Evolutionary conservation across 2,113 vertebrate species (phyloP), one percentile per base, ranked within the genome.

Genomic region (Lophura nycthemera): DNA sequence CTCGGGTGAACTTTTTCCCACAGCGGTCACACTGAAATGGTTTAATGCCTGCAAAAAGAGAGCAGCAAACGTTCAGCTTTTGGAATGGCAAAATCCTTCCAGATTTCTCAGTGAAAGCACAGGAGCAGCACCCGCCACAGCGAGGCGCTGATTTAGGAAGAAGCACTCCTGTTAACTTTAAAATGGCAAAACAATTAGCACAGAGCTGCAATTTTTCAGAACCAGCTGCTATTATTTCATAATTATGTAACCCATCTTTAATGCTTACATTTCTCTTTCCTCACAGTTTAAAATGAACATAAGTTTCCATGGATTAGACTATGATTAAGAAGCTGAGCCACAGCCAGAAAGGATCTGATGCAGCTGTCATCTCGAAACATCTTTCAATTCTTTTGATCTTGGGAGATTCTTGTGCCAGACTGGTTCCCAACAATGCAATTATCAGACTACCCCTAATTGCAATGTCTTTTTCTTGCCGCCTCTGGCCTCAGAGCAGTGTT

Each of bases 1-100:
- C 99, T 97, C 99, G 98, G 98, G 99, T 99, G 98, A 99, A 99
- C 98, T 99, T 99, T 99, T 99, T 99, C 98, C 99, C 99, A 98
- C 99, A 99, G 98, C 99, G 99, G 98, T 99, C 99, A 95, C 99
- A 99, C 98, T 99, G 99, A 99, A 99, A 99, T 96, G 99, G 99
- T 99, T 99, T 99, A 99, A 99, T 99, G 98, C 99, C 99, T 99
- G 96, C 1, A 72, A 77, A 87, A 64, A 96, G 72, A 80, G 77
- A 89, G 92, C 3, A 45, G 43, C 93, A 52, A 71, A 48, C 14
- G 3, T 82, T 93, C 91, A 86, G 52, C 83, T 32, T 11, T 3
- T 8, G 71, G 0, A 22, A 1, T 4, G 72, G 67, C 4, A 73
- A 29, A 69, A 82, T 1, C 59, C 71, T 72, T 43, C 48, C 52